Evolutionary conservation across 2,113 vertebrate genomes (phyloP), one percentile per base, ranked within the genome.

Genomic region (Leuciscus idus): DNA sequence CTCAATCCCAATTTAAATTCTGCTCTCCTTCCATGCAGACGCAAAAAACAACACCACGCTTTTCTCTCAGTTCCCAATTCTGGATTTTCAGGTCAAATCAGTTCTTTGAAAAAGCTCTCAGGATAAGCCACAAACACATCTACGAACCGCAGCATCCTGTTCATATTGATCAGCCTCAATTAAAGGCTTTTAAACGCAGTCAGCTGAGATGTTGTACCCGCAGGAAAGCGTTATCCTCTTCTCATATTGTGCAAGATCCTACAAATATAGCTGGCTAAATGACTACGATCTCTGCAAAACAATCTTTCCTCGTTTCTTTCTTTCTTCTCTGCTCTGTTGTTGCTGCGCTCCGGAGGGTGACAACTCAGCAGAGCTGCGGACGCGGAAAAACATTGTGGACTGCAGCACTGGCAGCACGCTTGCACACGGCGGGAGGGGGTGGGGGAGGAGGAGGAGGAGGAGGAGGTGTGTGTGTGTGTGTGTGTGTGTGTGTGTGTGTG

Each of bases 321-420:
- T 84, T 79, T n/a, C 28, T 11, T 62, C 61, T 59, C 59, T 84
- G 48, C 78, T 85, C 75, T 52, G 66, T 66, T 75, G 52, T 81
- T 61, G 72, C 75, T 52, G 57, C 39, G 50, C 81, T 70, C 78
- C 30, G 43, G 75, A 57, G 72, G 62, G 78, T 87, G 85, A 85
- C 66, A 86, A 87, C 76, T 83, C 81, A 50, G 64, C 46, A 26
- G 74, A 86, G 87, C 50, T 36, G 81, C 55, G 30, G 30, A 83
- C 85, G 48, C 46, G 48, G 84, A 89, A 88, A 90, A 90, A 89
- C 89, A 90, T 85, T 88, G 74, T 68, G 84, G 86, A 89, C 87
- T 90, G 89, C 87, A 89, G 89, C 85, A 85, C 83, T 87, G 75
- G 88, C 79, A 87, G 72, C 78, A 36, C 81, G 46, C 89, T 81